Percentiles rank a stretch among this genome's conserved stretches.
Conservation (phyloP, 2,797 vertebrate genomes). For the Salmo trutta region DNA sequence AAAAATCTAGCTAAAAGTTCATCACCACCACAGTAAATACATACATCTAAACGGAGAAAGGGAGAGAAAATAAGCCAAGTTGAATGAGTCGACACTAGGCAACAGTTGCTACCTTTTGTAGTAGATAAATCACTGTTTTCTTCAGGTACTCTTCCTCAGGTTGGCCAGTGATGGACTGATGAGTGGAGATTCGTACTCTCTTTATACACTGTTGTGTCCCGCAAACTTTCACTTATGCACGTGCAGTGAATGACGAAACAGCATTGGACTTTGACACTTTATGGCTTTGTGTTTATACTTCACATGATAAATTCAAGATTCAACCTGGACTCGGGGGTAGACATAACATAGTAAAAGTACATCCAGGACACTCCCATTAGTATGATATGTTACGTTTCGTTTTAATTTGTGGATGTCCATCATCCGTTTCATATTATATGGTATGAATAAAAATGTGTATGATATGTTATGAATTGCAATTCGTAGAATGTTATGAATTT, state of each 20-base stretch:
- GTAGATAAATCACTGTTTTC: background rate
- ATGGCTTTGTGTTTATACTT: too few species aligned
- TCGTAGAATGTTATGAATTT: too few species aligned
- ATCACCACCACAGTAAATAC: background rate
- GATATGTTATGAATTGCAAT: too few species aligned
- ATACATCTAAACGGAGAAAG: background rate
- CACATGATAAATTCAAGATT: too few species aligned
- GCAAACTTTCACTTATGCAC: background rate
- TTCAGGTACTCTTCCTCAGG: background rate
- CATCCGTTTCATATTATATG: too few species aligned
- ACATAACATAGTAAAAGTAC: too few species aligned
- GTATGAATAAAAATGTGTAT: too few species aligned
- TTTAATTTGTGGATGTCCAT: too few species aligned
- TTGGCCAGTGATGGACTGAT: background rate
- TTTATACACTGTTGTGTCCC: constrained; percentile 3
- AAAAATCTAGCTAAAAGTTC: background rate
- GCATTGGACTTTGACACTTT: background rate
- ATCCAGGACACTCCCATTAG: too few species aligned
- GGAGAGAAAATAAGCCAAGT: background rate
- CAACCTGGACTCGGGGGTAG: too few species aligned
- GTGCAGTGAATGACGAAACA: background rate
- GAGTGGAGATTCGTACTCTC: background rate
- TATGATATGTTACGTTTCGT: too few species aligned
- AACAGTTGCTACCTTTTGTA: background rate
- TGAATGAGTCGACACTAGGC: background rate